Evolutionary conservation across 2,888 invertebrate species (phyloP).

Genomic region (Eugnorisma glareosa): DNA sequence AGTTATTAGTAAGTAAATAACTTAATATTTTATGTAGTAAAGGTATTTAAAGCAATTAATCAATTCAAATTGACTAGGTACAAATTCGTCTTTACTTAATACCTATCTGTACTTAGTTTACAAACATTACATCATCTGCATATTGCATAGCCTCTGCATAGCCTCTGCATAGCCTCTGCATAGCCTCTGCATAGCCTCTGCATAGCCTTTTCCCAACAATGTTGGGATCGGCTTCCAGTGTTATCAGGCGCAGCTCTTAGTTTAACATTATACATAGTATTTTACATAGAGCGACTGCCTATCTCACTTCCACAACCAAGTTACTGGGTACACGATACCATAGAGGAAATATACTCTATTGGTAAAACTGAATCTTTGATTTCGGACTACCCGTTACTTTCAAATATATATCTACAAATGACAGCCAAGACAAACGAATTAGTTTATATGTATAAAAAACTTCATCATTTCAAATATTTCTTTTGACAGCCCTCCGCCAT

Average conservation of each 20-base stretch:
- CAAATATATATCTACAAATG: not conserved
- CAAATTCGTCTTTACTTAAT: too few relatives aligned
- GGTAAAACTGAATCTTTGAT: not conserved
- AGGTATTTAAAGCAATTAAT: too few relatives aligned
- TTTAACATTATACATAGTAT: not conserved
- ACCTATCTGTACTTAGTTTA: not conserved
- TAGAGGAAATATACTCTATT: not conserved
- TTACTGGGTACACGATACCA: not conserved
- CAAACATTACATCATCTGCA: not conserved
- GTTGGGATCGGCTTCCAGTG: not conserved
- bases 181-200: too few relatives aligned
- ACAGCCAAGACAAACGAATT: not conserved
- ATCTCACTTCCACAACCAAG: not conserved
- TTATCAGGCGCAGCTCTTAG: not conserved
- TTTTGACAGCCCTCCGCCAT: constrained; percentile 12
- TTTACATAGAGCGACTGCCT: not conserved
- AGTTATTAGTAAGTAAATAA: too few relatives aligned
- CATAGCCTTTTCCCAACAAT: not conserved
- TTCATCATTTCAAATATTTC: not conserved
- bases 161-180: too few relatives aligned
- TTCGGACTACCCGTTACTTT: not conserved
- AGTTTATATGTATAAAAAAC: not conserved
- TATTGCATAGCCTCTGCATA: too few relatives aligned
- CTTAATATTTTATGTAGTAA: too few relatives aligned
- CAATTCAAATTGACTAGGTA: too few relatives aligned